Percentiles rank a stretch among this genome's conserved stretches.
Evolutionary conservation across 92 coral and sea anemone species (phyloP).

Genomic region (Heteractis magnifica): DNA sequence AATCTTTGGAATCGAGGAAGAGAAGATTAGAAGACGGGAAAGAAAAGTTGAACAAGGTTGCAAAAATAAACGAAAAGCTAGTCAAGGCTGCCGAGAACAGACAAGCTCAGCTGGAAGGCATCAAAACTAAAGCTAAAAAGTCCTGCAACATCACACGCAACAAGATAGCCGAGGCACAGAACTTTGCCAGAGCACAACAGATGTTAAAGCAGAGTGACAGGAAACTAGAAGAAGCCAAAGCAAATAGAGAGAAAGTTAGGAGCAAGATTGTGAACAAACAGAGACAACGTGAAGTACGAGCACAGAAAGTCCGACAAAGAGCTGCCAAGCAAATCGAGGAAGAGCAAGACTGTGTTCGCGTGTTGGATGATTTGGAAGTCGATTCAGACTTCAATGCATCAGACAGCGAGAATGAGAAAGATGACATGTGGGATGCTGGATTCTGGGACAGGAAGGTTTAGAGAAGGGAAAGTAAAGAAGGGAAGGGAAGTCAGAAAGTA

Average conservation of each 20-base stretch:
- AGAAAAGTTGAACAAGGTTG: not conserved
- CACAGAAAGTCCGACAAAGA: not conserved
- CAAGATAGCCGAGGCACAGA: constrained; percentile 1
- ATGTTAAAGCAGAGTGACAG: not conserved
- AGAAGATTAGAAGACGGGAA: not conserved
- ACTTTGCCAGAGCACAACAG: constrained; percentile 1
- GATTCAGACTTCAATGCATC: not conserved
- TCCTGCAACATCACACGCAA: not conserved
- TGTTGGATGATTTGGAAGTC: not conserved
- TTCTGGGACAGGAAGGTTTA: not conserved
- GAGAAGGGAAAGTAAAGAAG: too few relatives aligned
- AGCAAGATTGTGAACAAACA: not conserved
- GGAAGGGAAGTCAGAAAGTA: too few relatives aligned
- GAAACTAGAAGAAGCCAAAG: not conserved
- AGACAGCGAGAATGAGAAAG: not conserved
- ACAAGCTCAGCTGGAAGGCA: constrained; percentile 2
- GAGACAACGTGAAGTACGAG: not conserved
- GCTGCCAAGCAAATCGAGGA: not conserved
- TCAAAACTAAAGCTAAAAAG: constrained; percentile 4
- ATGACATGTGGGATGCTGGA: not conserved
- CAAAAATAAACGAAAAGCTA: constrained; percentile 1
- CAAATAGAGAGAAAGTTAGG: not conserved
- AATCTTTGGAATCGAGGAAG: not conserved
- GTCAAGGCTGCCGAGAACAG: not conserved
- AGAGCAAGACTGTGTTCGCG: not conserved